Evolutionary conservation across 30 jellyfish, hydroid and myxozoan genomes (phyloP), one percentile per base, ranked within the genome.

Genomic region (Aurelia sp.): DNA sequence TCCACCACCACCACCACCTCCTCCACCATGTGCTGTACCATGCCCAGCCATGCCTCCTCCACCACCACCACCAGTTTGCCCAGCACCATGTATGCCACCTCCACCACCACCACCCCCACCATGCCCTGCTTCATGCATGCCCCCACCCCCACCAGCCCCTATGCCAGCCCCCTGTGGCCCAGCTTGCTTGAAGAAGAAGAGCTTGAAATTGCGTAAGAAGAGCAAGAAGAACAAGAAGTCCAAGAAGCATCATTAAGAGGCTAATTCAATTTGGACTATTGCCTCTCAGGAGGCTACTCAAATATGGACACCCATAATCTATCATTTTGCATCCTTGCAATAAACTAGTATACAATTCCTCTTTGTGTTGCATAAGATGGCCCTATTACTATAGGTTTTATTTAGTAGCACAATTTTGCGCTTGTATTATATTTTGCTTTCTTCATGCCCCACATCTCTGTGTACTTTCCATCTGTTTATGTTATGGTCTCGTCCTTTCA

Each of bases 11-110:
- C 90, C 97, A 57, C 92, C 97, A 63, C 94, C 97, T 8, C 94
- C 97, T 8, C 94, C 93, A 67, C 90, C 93, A 71, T 74, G 86
- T 47, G 85, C 90, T n/a, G 48, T 76, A 65, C 96, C 96, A 64
- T 82, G 92, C 75, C 94, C 97, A 80, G 81, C 90, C 76, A 80
- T 84, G 89, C 95, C 92, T 65, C 94, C 97, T 52, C 98, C 98
- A 79, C 98, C 98, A 76, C 98, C 90, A 63, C 94, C 93, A 90
- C 91, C 91, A 40, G 85, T 66, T 59, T 82, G 93, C 84, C 91
- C 94, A 74, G 89, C 94, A 6, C 87, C 97, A 61, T 87, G 88
- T 60, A 67, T 77, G 77, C 95, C 97, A 12, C 93, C 97, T 65
- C 90, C 97, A 72, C 90, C 97, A 33, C 86, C 93, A 40, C 85